phyloP scores from a whole-genome alignment of 2,113 vertebrate genomes.

The Syngnathus typhle region DNA sequence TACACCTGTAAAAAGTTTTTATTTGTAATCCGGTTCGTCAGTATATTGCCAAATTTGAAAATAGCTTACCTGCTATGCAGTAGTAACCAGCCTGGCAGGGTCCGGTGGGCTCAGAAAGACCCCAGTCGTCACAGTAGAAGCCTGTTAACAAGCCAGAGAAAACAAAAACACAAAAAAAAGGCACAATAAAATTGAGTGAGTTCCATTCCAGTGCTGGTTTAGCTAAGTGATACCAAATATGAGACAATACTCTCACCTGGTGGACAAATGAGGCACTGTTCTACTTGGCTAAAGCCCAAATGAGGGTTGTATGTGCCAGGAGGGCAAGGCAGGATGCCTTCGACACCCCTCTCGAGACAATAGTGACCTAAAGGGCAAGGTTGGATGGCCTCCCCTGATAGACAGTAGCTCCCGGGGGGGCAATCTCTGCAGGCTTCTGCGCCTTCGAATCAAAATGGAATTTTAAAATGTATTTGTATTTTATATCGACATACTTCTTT shows the following conservation, averaged over 20 bases:
- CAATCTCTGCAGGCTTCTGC: slow-evolving; percentile 72
- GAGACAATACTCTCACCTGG: slow-evolving; percentile 71
- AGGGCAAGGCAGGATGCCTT: slow-evolving; percentile 70
- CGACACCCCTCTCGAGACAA: slow-evolving; percentile 69
- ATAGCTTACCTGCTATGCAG: slow-evolving; percentile 71
- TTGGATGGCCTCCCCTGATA: slow-evolving; percentile 61
- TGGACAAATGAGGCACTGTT: slow-evolving; percentile 77
- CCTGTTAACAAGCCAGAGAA: slow-evolving; percentile 47
- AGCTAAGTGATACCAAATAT: slow-evolving; percentile 8
- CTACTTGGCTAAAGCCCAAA: slow-evolving; percentile 65
- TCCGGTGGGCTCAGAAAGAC: slow-evolving; percentile 74
- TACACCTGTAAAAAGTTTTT: slow-evolving; percentile 56
- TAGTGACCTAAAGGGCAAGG: slow-evolving; percentile 75
- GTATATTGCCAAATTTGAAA: neutral
- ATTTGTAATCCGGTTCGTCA: neutral
- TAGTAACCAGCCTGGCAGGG: slow-evolving; percentile 77
- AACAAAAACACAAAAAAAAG: slow-evolving; percentile 7
- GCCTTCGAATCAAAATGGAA: slow-evolving; percentile 48
- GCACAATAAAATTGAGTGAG: slow-evolving; percentile 4
- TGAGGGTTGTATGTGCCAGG: slow-evolving; percentile 75
- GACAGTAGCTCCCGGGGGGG: slow-evolving; percentile 76
- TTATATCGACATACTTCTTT: neutral
- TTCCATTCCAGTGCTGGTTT: neutral
- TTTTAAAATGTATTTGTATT: neutral
- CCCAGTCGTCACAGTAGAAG: slow-evolving; percentile 79